A percentile compares a stretch with the other conserved stretches of the same genome.
These are phyloP conservation scores for Craseonycteris thonglongyai DNA, from an alignment of 2,113 vertebrate genomes.

Conservation along the genomic window DNA sequence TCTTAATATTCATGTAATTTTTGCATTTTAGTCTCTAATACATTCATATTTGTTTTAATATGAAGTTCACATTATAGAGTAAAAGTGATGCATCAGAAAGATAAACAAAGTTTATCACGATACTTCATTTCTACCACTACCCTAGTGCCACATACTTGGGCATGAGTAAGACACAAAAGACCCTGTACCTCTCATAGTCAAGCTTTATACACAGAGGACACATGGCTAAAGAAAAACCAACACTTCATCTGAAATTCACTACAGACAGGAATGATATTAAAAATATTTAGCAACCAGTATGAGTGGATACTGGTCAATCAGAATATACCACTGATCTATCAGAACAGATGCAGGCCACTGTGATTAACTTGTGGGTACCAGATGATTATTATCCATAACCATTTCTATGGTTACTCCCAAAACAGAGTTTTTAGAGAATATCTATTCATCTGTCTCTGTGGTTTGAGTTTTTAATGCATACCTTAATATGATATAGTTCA, in stretches of 20 bases:
- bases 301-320: neutral
- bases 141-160: neutral
- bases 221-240: neutral
- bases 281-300: neutral
- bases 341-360: neutral
- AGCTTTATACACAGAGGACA: neutral
- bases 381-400: neutral
- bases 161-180: neutral
- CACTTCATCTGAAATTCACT: neutral
- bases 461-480: neutral
- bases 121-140: neutral
- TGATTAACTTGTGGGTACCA: neutral
- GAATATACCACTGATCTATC: neutral
- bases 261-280: neutral
- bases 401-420: neutral
- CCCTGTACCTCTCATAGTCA: neutral
- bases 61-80: neutral
- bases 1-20: neutral
- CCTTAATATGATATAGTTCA: neutral
- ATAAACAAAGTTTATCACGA: neutral
- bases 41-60: neutral
- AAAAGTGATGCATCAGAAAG: neutral
- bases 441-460: neutral
- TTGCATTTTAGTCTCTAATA: conserved; percentile 10
- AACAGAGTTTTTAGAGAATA: neutral